These are phyloP conservation scores for Drosophila rubida DNA, from an alignment of 2,888 invertebrate species.

Conservation along the genomic window DNA sequence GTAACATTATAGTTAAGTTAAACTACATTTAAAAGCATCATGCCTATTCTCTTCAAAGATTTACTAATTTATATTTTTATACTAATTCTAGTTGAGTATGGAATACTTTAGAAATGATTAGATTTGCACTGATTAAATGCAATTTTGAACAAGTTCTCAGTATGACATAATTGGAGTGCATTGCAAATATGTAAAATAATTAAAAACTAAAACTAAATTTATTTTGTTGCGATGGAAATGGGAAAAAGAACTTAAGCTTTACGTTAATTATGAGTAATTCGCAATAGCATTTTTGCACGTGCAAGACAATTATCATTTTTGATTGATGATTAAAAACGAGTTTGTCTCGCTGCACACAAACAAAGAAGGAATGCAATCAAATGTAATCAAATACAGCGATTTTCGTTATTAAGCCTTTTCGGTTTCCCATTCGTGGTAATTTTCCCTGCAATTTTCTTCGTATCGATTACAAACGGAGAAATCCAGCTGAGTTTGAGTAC, in stretches of 20 bases:
- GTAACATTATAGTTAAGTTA: too few relatives aligned
- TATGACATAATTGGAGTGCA: background rate
- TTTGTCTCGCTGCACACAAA: background rate
- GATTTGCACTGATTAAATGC: background rate
- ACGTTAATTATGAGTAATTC: conserved; percentile 18
- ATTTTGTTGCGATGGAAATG: background rate
- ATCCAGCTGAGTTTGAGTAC: background rate
- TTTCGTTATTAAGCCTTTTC: background rate
- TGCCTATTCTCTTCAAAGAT: too few relatives aligned
- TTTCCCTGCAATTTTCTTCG: conserved; percentile 8
- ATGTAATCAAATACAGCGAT: background rate
- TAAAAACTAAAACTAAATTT: too few relatives aligned
- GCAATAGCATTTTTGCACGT: conserved; percentile 4
- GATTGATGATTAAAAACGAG: conserved; percentile 7
- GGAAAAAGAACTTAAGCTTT: background rate
- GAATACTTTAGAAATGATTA: background rate
- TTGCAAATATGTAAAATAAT: background rate
- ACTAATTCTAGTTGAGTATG: background rate
- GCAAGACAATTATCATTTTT: conserved; percentile 18
- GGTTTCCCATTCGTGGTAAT: background rate
- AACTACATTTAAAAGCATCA: too few relatives aligned
- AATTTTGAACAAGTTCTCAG: background rate
- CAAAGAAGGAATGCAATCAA: background rate
- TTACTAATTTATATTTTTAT: background rate
- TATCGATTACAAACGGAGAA: conserved; percentile 15